Percentiles rank a stretch among this genome's conserved stretches.
Conservation (phyloP, 2,113 vertebrate species). For the Scomber scombrus region DNA sequence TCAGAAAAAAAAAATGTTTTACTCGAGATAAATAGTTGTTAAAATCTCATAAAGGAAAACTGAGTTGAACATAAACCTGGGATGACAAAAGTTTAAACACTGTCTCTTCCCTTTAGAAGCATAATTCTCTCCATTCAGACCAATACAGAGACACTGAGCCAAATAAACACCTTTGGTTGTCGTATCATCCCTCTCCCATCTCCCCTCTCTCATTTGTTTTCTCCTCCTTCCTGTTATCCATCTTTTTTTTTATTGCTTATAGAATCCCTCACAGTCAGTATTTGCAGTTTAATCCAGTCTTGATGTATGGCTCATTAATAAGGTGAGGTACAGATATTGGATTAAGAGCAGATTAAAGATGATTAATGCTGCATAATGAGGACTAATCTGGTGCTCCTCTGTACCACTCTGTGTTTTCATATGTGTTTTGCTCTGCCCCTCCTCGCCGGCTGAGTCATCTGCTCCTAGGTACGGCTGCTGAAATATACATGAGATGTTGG, state of each 20-base stretch:
- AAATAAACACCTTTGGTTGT: too few species aligned
- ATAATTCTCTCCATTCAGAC: too few species aligned
- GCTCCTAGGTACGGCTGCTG: constrained; percentile 64
- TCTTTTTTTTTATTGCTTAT: neutral
- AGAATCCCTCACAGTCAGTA: constrained; percentile 21
- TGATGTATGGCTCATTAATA: constrained; percentile 69
- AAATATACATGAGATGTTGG: constrained; percentile 76
- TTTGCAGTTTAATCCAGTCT: constrained; percentile 68
- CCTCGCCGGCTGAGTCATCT: constrained; percentile 59
- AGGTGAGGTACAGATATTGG: constrained; percentile 77
- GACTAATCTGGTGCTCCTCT: constrained; percentile 64
- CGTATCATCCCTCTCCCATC: neutral
- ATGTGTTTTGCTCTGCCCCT: constrained; percentile 63
- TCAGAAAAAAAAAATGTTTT: neutral
- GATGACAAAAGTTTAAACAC: too few species aligned
- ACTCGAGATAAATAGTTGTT: too few species aligned
- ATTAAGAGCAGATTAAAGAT: constrained; percentile 81
- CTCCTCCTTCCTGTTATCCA: constrained; percentile 4
- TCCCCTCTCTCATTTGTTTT: neutral
- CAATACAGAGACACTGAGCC: too few species aligned
- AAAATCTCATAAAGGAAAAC: too few species aligned
- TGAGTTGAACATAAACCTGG: too few species aligned
- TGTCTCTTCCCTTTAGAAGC: too few species aligned
- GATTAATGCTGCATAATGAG: constrained; percentile 79
- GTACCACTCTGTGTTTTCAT: constrained; percentile 60